phyloP scores from a whole-genome alignment of 2,113 vertebrate species.

The Corvus moneduloides region DNA sequence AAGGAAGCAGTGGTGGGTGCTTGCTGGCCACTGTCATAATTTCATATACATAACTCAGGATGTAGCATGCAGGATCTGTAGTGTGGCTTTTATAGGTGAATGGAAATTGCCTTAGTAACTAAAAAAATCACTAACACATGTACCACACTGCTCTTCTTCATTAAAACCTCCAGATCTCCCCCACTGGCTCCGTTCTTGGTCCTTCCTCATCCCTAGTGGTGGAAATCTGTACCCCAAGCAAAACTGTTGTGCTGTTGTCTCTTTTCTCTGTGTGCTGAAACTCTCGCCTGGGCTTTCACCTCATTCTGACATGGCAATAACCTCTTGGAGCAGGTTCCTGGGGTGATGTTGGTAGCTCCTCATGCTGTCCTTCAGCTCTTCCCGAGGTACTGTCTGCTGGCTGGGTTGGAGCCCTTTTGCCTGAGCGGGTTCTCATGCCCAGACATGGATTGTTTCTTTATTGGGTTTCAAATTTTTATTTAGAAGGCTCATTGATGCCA shows the following conservation, averaged over 20 bases:
- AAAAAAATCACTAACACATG: background rate
- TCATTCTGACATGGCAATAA: background rate
- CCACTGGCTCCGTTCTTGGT: fast-evolving
- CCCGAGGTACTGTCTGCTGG: background rate
- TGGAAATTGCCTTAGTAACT: background rate
- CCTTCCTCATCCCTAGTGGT: background rate
- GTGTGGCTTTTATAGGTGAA: background rate
- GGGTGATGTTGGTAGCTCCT: background rate
- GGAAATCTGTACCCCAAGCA: background rate
- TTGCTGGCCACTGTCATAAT: background rate
- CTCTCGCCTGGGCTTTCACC: background rate
- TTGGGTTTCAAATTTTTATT: background rate
- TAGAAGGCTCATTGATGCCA: background rate
- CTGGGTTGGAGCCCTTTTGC: background rate
- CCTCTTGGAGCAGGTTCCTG: background rate
- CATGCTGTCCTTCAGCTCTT: background rate
- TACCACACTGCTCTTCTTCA: background rate
- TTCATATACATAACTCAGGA: background rate
- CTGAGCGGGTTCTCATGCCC: background rate
- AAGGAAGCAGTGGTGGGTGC: background rate
- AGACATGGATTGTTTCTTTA: background rate
- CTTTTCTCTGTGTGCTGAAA: background rate
- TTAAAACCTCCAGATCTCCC: background rate
- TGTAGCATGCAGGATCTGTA: background rate
- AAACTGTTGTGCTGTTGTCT: background rate